A percentile compares a stretch with the other conserved stretches of the same genome.
Conservation (phyloP, 2,113 vertebrate species). For the Malaclemys terrapin region DNA sequence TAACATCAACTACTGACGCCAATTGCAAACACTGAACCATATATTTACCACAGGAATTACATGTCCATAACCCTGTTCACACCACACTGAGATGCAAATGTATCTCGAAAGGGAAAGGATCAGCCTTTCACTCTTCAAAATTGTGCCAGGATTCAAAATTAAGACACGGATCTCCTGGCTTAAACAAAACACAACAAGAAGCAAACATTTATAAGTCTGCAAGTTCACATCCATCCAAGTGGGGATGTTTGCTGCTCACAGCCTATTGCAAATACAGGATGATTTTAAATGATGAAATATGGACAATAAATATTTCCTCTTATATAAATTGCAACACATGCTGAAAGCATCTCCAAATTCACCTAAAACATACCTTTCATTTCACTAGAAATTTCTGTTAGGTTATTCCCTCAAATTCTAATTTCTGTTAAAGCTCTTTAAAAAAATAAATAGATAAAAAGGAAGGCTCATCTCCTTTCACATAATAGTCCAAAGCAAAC, state of each 20-base stretch:
- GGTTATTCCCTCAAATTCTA: constrained; percentile 25
- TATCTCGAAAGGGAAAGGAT: neutral
- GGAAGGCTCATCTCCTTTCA: neutral
- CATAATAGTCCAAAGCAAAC: neutral
- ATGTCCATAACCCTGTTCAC: neutral
- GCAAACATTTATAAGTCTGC: neutral
- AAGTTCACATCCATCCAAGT: neutral
- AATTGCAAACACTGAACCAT: constrained; percentile 58
- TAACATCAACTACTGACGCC: constrained; percentile 45
- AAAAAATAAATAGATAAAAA: neutral
- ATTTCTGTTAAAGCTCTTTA: constrained; percentile 4
- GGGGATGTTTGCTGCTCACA: neutral
- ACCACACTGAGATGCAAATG: neutral
- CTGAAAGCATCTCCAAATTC: neutral
- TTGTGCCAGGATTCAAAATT: neutral
- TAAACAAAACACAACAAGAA: neutral
- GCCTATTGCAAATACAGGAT: constrained; percentile 63
- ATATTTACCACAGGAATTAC: constrained; percentile 42
- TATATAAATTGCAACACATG: constrained; percentile 48
- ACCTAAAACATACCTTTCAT: constrained; percentile 19
- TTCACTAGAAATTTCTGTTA: constrained; percentile 42
- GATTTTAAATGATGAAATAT: constrained; percentile 65
- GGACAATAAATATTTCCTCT: constrained; percentile 61
- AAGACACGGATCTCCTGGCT: neutral
- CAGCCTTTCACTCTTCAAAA: neutral